Percentiles rank a stretch among this genome's conserved stretches.
phyloP scores from a whole-genome alignment of 2,888 invertebrate genomes.

The Lordiphosa andalusiaca region DNA sequence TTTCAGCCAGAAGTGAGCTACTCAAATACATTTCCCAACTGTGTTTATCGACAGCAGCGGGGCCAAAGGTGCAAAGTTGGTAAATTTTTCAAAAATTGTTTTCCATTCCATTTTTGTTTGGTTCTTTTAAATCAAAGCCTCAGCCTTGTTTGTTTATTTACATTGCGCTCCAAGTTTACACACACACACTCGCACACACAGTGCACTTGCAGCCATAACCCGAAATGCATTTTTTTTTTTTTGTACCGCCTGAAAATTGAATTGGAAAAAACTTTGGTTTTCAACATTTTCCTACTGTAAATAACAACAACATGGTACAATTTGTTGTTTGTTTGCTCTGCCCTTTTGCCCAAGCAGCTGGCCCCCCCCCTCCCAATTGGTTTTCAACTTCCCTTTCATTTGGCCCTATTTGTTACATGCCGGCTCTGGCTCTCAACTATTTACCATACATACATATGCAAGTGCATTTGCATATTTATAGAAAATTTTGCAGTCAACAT shows the following conservation, averaged over 20 bases:
- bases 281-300: conserved; percentile 23
- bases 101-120: neutral
- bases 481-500: conserved; percentile 9
- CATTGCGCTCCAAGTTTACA: conserved; percentile 70
- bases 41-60: too few relatives aligned
- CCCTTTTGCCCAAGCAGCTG: conserved; percentile 10
- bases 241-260: conserved; percentile 40
- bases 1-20: too few relatives aligned
- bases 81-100: conserved; percentile 8
- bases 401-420: too few relatives aligned
- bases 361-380: conserved; percentile 4
- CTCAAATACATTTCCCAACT: too few relatives aligned
- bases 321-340: conserved; percentile 42
- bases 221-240: conserved; percentile 37
- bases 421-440: too few relatives aligned
- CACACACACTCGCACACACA: conserved; percentile 29
- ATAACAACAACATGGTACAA: conserved; percentile 28
- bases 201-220: conserved; percentile 42
- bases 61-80: conserved; percentile 28
- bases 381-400: conserved; percentile 10
- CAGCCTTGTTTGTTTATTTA: conserved; percentile 62
- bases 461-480: conserved; percentile 5
- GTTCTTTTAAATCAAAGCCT: conserved; percentile 32
- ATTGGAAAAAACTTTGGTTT: conserved; percentile 42
- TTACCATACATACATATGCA: too few relatives aligned